Conservation (phyloP, 2,888 invertebrate species). For the Philaethria dido region DNA sequence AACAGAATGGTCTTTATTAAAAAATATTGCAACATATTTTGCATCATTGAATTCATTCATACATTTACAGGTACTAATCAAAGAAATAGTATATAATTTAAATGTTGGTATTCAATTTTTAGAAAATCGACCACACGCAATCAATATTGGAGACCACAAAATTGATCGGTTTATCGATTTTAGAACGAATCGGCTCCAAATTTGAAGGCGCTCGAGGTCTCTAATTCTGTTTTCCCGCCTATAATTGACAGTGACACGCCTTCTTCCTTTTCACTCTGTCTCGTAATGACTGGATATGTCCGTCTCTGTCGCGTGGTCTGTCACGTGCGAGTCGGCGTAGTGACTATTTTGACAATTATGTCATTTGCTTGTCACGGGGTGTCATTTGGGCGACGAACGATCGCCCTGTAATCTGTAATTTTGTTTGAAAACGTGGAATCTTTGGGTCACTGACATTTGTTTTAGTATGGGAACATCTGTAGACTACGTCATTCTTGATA, state of each 20-base stretch:
- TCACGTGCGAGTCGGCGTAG: conserved; percentile 81
- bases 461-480: conserved; percentile 79
- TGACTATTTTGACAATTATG: conserved; percentile 84
- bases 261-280: conserved; percentile 59
- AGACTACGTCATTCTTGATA: conserved; percentile 16
- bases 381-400: conserved; percentile 82
- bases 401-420: conserved; percentile 81
- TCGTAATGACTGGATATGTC: conserved; percentile 42
- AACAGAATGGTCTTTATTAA: conserved; percentile 70
- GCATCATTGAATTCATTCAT: conserved; percentile 73
- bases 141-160: conserved; percentile 63
- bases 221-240: conserved; percentile 83
- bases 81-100: conserved; percentile 71
- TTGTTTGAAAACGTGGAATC: conserved; percentile 77
- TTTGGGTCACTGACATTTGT: conserved; percentile 71
- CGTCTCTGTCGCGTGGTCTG: conserved; percentile 63
- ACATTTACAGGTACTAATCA: conserved; percentile 63
- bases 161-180: conserved; percentile 81
- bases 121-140: conserved; percentile 82
- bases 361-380: conserved; percentile 81
- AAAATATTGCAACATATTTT: conserved; percentile 66
- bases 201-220: conserved; percentile 78
- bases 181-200: conserved; percentile 82
- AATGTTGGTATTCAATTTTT: conserved; percentile 80
- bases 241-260: conserved; percentile 81